phyloP scores from a whole-genome alignment of 1,140 invertebrate species.

The Goniozus legneri region DNA sequence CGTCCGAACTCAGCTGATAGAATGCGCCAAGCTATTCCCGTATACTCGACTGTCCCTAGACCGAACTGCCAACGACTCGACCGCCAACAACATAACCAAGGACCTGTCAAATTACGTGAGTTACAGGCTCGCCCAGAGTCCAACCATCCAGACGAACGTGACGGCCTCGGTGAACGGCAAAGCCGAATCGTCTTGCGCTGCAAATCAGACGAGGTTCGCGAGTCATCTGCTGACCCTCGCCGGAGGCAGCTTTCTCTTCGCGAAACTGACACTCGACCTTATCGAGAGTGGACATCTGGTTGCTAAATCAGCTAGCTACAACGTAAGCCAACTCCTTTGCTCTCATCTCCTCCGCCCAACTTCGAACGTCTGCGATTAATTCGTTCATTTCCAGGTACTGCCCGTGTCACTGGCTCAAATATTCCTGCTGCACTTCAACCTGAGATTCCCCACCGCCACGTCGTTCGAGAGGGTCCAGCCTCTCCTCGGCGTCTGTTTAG shows the following conservation, averaged over 20 bases:
- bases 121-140: conserved; percentile 72
- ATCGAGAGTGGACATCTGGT: conserved; percentile 90
- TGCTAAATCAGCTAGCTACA: conserved; percentile 88
- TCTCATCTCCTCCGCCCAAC: too few species aligned
- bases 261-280: conserved; percentile 89
- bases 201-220: conserved; percentile 74
- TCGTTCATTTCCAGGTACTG: conserved; percentile 55
- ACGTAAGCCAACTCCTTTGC: too few species aligned
- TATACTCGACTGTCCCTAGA: conserved; percentile 73
- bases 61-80: conserved; percentile 61
- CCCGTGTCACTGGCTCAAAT: conserved; percentile 90
- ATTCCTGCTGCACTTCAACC: conserved; percentile 89
- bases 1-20: conserved; percentile 77
- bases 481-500: conserved; percentile 85
- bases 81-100: conserved; percentile 61
- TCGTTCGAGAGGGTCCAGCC: conserved; percentile 86
- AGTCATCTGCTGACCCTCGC: conserved; percentile 79
- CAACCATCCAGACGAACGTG: conserved; percentile 81
- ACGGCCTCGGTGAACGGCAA: conserved; percentile 67
- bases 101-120: conserved; percentile 86
- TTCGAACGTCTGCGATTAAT: not conserved
- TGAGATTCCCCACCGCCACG: conserved; percentile 83
- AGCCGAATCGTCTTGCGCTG: conserved; percentile 56
- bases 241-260: conserved; percentile 86
- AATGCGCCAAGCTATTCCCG: conserved; percentile 78